phyloP scores from a whole-genome alignment of 1,140 invertebrate species.

The Lucilia sericata region DNA sequence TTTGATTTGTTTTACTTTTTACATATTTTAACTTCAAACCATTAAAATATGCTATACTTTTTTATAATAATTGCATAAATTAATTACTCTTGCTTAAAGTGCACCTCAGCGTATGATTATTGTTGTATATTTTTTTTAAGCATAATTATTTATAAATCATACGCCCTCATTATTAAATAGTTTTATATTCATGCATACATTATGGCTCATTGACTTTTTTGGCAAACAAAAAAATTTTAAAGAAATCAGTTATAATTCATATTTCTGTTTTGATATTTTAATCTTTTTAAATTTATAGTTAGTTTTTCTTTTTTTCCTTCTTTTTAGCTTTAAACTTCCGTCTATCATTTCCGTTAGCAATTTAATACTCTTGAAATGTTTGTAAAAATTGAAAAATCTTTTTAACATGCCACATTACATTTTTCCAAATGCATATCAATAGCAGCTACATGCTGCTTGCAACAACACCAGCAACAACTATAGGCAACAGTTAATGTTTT shows the following conservation, averaged over 20 bases:
- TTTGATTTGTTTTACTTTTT: no score
- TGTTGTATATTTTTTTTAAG: no score
- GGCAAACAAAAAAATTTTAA: background rate
- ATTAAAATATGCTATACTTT: no score
- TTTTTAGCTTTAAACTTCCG: conserved; percentile 46
- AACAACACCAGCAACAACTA: background rate
- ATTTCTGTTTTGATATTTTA: background rate
- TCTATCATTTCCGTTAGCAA: conserved; percentile 50
- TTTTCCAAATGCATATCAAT: conserved; percentile 38
- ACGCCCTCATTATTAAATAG: background rate
- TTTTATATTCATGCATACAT: background rate
- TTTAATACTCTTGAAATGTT: conserved; percentile 47
- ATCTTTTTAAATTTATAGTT: conserved; percentile 27
- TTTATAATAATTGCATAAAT: no score
- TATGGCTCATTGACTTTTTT: background rate
- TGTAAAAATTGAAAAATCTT: conserved; percentile 33
- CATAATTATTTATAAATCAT: background rate
- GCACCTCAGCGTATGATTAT: no score
- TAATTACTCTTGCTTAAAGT: no score
- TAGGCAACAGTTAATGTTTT: conserved; percentile 33
- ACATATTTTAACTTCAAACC: no score
- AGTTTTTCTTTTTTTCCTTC: background rate
- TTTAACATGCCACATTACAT: conserved; percentile 42
- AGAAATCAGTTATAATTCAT: background rate
- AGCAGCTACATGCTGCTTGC: background rate